phyloP scores from a whole-genome alignment of 2,888 invertebrate genomes.

The Cosmia pyralina region DNA sequence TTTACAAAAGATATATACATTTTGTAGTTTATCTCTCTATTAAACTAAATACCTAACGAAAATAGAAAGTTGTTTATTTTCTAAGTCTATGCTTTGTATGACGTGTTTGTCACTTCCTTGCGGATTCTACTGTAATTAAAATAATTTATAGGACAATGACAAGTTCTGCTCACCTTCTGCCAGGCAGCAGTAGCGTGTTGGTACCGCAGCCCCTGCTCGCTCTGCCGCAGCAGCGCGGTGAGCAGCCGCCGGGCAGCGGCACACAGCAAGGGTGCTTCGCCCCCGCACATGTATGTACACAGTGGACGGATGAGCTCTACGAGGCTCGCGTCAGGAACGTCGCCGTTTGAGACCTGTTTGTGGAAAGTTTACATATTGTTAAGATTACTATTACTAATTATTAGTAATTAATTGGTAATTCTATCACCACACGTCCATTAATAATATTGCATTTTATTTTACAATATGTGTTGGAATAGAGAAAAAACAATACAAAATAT shows the following conservation, averaged over 20 bases:
- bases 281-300: conserved; percentile 90
- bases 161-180: conserved; percentile 87
- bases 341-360: conserved; percentile 91
- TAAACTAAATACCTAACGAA: no score
- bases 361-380: background rate
- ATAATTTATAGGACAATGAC: background rate
- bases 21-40: no score
- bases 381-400: no score
- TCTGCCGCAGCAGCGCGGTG: conserved; percentile 93
- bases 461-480: no score
- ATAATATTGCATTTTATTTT: no score
- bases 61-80: no score
- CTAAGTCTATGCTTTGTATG: no score
- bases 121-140: background rate
- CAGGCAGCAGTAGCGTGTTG: conserved; percentile 90
- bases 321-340: conserved; percentile 88
- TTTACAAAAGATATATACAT: no score
- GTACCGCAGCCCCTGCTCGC: conserved; percentile 85
- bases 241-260: conserved; percentile 91
- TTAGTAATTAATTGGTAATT: no score
- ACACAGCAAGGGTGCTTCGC: conserved; percentile 87
- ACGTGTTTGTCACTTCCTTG: no score
- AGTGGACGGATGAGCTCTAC: conserved; percentile 93
- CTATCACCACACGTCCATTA: no score
- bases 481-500: no score